Conservation (phyloP, 2,113 vertebrate genomes). For the Chaetorhynchus papuensis region DNA sequence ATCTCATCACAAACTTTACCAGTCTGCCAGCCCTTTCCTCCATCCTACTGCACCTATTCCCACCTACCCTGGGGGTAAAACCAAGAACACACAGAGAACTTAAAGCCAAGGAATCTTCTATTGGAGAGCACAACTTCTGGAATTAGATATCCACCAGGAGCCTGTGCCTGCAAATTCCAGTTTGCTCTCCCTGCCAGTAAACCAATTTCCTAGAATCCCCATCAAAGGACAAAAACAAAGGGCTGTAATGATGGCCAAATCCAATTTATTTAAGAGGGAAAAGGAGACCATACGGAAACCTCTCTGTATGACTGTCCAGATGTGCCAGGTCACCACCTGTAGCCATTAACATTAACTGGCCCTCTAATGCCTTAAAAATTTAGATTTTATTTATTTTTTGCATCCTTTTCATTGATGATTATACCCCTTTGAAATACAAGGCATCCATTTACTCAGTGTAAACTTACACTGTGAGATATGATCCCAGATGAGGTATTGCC, state of each 20-base stretch:
- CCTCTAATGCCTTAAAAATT: neutral
- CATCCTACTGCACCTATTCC: neutral
- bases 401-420: neutral
- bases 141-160: neutral
- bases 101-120: neutral
- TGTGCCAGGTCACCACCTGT: neutral
- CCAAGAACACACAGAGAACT: neutral
- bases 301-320: neutral
- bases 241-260: neutral
- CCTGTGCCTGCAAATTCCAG: neutral
- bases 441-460: neutral
- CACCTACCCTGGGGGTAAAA: neutral
- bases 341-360: neutral
- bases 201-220: neutral
- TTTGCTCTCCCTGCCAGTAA: neutral
- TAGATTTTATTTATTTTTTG: neutral
- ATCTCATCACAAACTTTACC: neutral
- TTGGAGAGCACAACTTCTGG: neutral
- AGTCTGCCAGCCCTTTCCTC: neutral
- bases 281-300: neutral
- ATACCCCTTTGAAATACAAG: neutral
- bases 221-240: neutral
- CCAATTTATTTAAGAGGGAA: neutral
- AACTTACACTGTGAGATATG: constrained; percentile 5
- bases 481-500: constrained; percentile 43